Percentiles rank a stretch among this genome's conserved stretches.
Conservation (phyloP, 2,113 vertebrate species). For the Leucoraja erinaceus region DNA sequence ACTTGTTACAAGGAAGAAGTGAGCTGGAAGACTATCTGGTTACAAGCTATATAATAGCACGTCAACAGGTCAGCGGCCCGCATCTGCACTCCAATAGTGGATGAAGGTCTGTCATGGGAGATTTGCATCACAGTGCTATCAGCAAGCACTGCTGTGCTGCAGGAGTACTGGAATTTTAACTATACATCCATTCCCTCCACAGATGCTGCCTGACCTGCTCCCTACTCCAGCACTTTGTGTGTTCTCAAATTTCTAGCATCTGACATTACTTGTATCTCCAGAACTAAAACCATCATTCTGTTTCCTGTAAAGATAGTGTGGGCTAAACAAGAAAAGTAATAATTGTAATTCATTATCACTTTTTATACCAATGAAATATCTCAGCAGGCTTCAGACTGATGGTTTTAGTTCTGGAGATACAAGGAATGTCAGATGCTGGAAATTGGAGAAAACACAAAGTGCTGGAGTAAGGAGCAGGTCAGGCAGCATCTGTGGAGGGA, state of each 20-base stretch:
- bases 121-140: neutral
- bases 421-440: too few species aligned
- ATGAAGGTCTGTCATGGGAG: neutral
- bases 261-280: too few species aligned
- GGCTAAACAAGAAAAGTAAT: neutral
- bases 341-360: neutral
- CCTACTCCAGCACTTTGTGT: too few species aligned
- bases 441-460: too few species aligned
- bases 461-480: too few species aligned
- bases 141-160: neutral
- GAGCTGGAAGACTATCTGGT: neutral
- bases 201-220: too few species aligned
- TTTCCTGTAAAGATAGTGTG: neutral
- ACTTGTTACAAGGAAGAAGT: neutral
- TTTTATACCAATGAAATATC: neutral
- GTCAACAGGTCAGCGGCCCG: neutral
- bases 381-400: neutral
- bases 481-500: too few species aligned
- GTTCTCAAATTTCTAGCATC: too few species aligned
- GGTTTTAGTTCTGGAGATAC: too few species aligned
- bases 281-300: too few species aligned
- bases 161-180: neutral
- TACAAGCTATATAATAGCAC: neutral
- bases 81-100: neutral
- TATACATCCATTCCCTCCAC: too few species aligned